phyloP scores from a whole-genome alignment of 2,888 invertebrate species.

The Azorinus chamasolen region DNA sequence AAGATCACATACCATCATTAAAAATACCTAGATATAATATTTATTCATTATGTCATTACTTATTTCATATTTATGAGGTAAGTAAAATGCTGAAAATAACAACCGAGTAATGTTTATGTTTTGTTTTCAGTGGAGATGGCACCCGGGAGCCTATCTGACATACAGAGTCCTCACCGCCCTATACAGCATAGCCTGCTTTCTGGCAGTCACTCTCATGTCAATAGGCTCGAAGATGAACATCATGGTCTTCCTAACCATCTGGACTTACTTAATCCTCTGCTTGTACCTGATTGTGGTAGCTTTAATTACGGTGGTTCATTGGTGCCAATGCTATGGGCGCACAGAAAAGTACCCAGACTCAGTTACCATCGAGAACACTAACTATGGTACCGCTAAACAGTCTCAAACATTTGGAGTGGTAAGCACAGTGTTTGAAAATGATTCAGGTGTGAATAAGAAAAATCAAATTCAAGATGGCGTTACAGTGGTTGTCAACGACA shows the following conservation, averaged over 20 bases:
- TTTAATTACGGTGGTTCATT: slow-evolving; percentile 35
- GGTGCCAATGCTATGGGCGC: not conserved
- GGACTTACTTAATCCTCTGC: slow-evolving; percentile 81
- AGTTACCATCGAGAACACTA: not conserved
- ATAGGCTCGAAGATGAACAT: slow-evolving; percentile 22
- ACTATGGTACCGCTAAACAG: not conserved
- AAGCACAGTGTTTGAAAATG: slow-evolving; percentile 16
- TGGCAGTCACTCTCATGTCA: slow-evolving; percentile 17
- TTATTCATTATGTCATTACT: too few relatives aligned
- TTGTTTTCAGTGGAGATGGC: slow-evolving; percentile 72
- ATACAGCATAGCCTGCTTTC: slow-evolving; percentile 49
- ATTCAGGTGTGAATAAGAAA: slow-evolving; percentile 6
- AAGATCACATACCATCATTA: too few relatives aligned
- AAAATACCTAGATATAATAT: too few relatives aligned
- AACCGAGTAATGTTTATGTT: too few relatives aligned
- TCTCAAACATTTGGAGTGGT: slow-evolving; percentile 1
- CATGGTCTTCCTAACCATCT: slow-evolving; percentile 81
- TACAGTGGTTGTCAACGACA: not conserved
- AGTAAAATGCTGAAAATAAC: too few relatives aligned
- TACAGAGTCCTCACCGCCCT: slow-evolving; percentile 58
- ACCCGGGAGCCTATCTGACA: slow-evolving; percentile 45
- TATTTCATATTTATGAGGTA: too few relatives aligned
- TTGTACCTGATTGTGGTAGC: slow-evolving; percentile 71
- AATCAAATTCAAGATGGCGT: slow-evolving; percentile 8
- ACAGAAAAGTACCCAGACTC: not conserved